A percentile compares a stretch with the other conserved stretches of the same genome.
Conservation (phyloP, 2,888 invertebrate genomes). For the Andrena camellia region DNA sequence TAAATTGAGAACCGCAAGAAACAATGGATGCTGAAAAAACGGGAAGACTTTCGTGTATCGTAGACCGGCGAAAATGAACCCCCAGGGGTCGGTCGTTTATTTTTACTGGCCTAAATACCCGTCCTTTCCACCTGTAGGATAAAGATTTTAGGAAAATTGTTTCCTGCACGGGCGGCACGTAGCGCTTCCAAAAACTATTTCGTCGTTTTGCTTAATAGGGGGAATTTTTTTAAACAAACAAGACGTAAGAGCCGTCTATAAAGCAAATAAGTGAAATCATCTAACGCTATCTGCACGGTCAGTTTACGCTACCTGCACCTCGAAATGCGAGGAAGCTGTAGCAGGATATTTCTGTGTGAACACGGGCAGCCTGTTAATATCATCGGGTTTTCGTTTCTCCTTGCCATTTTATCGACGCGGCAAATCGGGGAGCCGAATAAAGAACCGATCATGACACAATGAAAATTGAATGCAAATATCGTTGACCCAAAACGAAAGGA, state of each 20-base stretch:
- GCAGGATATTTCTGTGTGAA: neutral
- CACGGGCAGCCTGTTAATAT: slow-evolving; percentile 28
- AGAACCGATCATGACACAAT: slow-evolving; percentile 43
- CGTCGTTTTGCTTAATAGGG: no score
- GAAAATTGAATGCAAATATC: slow-evolving; percentile 63
- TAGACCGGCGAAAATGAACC: slow-evolving; percentile 15
- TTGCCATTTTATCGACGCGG: neutral
- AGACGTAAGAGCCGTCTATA: no score
- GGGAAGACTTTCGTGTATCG: slow-evolving; percentile 14
- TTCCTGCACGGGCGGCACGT: neutral
- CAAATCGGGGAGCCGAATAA: slow-evolving; percentile 28
- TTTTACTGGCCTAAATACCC: slow-evolving; percentile 21
- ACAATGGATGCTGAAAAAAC: slow-evolving; percentile 5
- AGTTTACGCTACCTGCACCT: neutral
- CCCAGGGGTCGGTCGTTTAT: neutral
- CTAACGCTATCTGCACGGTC: neutral
- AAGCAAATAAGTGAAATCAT: no score
- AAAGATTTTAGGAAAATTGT: slow-evolving; percentile 3
- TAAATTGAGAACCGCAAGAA: slow-evolving; percentile 18
- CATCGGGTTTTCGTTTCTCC: slow-evolving; percentile 16
- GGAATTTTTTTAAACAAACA: no score
- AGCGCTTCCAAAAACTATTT: no score
- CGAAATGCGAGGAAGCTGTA: no score
- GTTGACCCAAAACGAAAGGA: slow-evolving; percentile 55
- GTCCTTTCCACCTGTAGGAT: neutral